Base-by-base conservation (phyloP, 2,797 vertebrate species). In the Phrynocephalus guinanensis region DNA sequence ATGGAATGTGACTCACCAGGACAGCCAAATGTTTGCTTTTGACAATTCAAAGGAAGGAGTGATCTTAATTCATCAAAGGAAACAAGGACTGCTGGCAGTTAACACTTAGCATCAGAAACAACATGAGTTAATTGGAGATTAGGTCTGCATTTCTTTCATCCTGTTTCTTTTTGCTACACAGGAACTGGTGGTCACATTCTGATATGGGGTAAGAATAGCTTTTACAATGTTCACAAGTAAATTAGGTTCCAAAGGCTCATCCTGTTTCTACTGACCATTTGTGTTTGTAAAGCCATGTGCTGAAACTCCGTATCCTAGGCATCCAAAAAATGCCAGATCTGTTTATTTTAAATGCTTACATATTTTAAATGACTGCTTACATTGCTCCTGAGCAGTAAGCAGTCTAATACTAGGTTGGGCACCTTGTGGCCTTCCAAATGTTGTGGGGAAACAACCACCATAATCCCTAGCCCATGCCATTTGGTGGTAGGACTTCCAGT, bases 1-100 rank as follows among this genome's bases (percentile, higher is more conserved):
- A 82, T 89, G 92, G 85, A 79, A 26, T 81, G 84, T 50, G 20
- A 60, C 70, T 63, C 90, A 44, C 38, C 38, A 56, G 13, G 0
- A 82, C 86, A 48, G 80, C 88, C 94, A 95, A 94, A 81, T 93
- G 77, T 93, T 92, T 93, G 90, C 92, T 92, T 73, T 91, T 83
- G 90, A 93, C 92, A 90, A 91, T 93, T 85, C 82, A 91, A 86
- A 93, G 94, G 94, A 95, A 94, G 93, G 89, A 91, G 93, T 93
- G 91, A 88, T 95, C 90, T 94, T 94, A 93, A 93, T 90, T 88
- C 82, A 0, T 83, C 0, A 30, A 86, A 94, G 93, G 94, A 94
- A 95, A 89, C 91, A 91, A 93, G 93, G 94, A 92, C 52, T 85
- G 88, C 0, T 18, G 67, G 78, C 66, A 56, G 80, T 85, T 90